Evolutionary conservation across 2,113 vertebrate species (phyloP).

Genomic region (Leuciscus idus): DNA sequence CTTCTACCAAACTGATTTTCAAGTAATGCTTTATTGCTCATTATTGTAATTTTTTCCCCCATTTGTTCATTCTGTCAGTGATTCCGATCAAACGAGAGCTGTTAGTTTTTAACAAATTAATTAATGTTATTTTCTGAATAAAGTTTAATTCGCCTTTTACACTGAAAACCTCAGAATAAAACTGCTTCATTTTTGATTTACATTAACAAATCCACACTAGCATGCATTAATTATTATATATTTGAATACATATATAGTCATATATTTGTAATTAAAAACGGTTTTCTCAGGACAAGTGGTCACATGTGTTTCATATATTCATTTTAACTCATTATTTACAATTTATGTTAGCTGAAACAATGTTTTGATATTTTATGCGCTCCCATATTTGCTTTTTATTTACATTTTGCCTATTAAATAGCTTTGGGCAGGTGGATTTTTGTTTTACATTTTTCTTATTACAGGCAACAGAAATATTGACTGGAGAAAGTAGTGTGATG

Average conservation of each 20-base stretch:
- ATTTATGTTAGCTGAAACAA: background rate
- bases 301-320: background rate
- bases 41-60: background rate
- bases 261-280: background rate
- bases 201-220: background rate
- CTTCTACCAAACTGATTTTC: background rate
- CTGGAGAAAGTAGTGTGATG: background rate
- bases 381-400: background rate
- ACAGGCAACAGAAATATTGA: background rate
- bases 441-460: background rate
- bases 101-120: background rate
- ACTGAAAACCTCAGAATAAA: background rate
- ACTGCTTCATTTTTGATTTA: background rate
- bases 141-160: no score
- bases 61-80: background rate
- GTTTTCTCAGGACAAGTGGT: background rate
- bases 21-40: background rate
- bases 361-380: background rate
- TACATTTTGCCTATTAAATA: background rate
- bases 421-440: background rate
- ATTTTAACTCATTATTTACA: background rate
- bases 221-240: background rate
- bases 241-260: no score
- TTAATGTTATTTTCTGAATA: background rate
- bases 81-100: background rate